Evolutionary conservation across 2,888 invertebrate species (phyloP), one percentile per base, ranked within the genome.

Genomic region (Platycheirus albimanus): DNA sequence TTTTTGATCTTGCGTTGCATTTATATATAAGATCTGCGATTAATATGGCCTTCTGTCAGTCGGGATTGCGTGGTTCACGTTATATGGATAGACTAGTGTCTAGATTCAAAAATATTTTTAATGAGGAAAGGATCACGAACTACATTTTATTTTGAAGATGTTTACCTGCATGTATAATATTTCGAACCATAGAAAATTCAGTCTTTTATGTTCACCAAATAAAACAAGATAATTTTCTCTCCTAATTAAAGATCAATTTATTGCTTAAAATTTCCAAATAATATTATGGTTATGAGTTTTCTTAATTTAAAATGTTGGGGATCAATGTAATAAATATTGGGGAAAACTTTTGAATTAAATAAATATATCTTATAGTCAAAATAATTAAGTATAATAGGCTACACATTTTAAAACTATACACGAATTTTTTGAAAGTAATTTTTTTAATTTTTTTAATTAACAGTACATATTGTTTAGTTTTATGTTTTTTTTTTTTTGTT

Each of bases 231-330:
- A 6, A 8, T 8, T n/a, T 45, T 56, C 13, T 64, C 51, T 38
- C 71, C 81, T 81, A 81, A 77, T 81, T 47, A 54, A 77, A 77
- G 58, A 66, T 77, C 52, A 77, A 77, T 81, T 77, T 81, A 81
- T 81, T 81, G 64, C 58, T 71, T 71, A 77, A 67, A 71, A 67
- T 41, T 78, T 61, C 5, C 47, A 67, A 77, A 71, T 77, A 67
- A 81, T 77, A 81, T 71, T 81, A 76, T 43, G 61, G 70, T 75
- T 74, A 24, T 24, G 24, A 24, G 45, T 36, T 49, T 28, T 15
- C 15, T 54, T 43, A 47, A 71, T 52, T 69, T 30, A 69, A 69
- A 52, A n/a, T 43, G 24, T 41, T 20, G 69, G 43, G 38, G 49
- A 11, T 66, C 52, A 43, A 47, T 51, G 43, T 61, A 30, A 63